These are phyloP conservation scores for Trematomus bernacchii DNA, from an alignment of 2,797 vertebrate species.

Conservation along the genomic window DNA sequence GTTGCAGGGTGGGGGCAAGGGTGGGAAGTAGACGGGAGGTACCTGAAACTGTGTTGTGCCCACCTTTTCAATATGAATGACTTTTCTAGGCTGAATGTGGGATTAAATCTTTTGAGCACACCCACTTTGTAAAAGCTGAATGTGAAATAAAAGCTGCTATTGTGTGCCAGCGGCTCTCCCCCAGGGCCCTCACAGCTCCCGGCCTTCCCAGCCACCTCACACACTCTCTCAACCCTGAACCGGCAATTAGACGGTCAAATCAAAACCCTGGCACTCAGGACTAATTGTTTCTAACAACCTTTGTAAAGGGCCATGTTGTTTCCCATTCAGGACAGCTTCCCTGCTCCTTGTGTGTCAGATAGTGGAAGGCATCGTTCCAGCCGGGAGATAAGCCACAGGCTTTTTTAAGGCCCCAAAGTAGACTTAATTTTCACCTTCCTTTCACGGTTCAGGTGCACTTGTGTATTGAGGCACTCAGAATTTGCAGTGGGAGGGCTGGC, in stretches of 20 bases:
- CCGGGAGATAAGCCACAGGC: constrained; percentile 76
- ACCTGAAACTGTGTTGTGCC: constrained; percentile 81
- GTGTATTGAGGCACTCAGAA: constrained; percentile 75
- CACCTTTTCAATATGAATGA: constrained; percentile 81
- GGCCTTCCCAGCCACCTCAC: constrained; percentile 68
- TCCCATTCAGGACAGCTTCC: constrained; percentile 75
- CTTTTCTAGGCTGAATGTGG: constrained; percentile 82
- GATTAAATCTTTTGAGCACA: constrained; percentile 83
- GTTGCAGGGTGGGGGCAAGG: constrained; percentile 21
- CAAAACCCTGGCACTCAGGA: constrained; percentile 74
- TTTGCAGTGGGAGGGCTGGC: constrained; percentile 62
- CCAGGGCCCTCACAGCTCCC: constrained; percentile 61
- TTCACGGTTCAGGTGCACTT: constrained; percentile 80
- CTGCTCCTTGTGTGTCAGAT: constrained; percentile 75
- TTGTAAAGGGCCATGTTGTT: constrained; percentile 78
- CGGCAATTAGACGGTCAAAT: constrained; percentile 77
- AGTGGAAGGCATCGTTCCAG: constrained; percentile 77
- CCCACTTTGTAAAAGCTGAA: constrained; percentile 83
- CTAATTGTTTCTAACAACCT: constrained; percentile 83
- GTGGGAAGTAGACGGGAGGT: constrained; percentile 46
- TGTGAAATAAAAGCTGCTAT: constrained; percentile 82
- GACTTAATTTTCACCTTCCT: constrained; percentile 81
- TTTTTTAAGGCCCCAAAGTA: constrained; percentile 73
- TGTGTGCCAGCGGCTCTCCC: constrained; percentile 70
- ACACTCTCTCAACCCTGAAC: constrained; percentile 69